Conservation (phyloP, 2,888 invertebrate genomes). For the Desoria tigrina region DNA sequence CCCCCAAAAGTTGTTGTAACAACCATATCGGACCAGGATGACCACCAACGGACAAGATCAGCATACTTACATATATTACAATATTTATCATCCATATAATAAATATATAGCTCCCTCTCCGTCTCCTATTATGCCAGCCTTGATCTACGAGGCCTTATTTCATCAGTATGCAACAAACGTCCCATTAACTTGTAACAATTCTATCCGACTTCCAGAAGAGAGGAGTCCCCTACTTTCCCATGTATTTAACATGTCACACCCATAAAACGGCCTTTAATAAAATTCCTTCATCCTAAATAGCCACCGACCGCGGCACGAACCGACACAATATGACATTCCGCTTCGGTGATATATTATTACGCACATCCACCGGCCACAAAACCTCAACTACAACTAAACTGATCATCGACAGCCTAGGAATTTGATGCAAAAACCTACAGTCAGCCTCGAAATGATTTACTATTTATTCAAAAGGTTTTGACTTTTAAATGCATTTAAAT, state of each 20-base stretch:
- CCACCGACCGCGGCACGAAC: too few species aligned
- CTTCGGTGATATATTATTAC: too few species aligned
- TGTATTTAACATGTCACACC: constrained; percentile 44
- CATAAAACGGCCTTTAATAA: constrained; percentile 19
- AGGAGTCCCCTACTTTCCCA: background rate
- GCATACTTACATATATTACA: background rate
- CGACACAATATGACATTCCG: too few species aligned
- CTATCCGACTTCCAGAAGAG: background rate
- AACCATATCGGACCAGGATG: constrained; percentile 7
- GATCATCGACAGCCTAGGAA: too few species aligned
- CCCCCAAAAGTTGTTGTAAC: constrained; percentile 4
- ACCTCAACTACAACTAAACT: too few species aligned
- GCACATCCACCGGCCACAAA: too few species aligned
- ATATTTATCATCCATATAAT: background rate
- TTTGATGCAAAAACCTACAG: too few species aligned
- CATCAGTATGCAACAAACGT: constrained; percentile 17
- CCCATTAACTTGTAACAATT: constrained; percentile 9
- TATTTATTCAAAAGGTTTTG: too few species aligned
- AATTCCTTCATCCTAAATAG: constrained; percentile 11
- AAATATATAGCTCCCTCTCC: background rate
- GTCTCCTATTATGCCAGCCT: too few species aligned
- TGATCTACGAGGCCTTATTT: constrained; percentile 2
- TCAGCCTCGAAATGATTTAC: too few species aligned
- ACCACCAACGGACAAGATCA: constrained; percentile 11
- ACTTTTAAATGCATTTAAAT: too few species aligned